Percentiles rank a stretch among this genome's conserved stretches.
Evolutionary conservation across 2,113 vertebrate genomes (phyloP).

Genomic region (Seriola quinqueradiata): DNA sequence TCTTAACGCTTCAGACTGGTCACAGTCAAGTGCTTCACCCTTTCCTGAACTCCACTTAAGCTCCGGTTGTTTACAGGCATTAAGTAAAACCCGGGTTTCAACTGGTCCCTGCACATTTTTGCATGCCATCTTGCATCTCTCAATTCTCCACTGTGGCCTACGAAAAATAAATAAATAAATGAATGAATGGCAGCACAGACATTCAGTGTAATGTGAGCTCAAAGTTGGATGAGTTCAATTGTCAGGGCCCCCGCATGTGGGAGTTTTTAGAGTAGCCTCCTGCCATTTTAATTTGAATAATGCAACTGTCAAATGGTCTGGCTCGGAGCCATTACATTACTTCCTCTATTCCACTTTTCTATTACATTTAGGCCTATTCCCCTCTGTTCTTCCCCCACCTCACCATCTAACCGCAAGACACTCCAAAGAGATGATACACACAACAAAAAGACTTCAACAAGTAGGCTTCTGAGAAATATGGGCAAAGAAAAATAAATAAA

Average conservation of each 20-base stretch:
- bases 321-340: conserved; percentile 33
- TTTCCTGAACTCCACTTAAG: conserved; percentile 37
- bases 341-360: conserved; percentile 20
- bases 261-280: conserved; percentile 34
- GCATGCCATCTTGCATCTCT: conserved; percentile 13
- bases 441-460: conserved; percentile 12
- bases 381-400: background rate
- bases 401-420: background rate
- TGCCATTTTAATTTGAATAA: conserved; percentile 61
- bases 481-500: background rate
- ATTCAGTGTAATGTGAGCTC: conserved; percentile 23
- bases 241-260: conserved; percentile 24
- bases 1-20: conserved; percentile 6
- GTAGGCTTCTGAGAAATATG: background rate
- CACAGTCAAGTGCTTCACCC: conserved; percentile 34
- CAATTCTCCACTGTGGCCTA: background rate
- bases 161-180: background rate
- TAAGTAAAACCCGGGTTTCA: conserved; percentile 10
- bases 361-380: conserved; percentile 17
- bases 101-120: conserved; percentile 30
- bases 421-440: conserved; percentile 13
- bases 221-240: conserved; percentile 28
- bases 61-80: conserved; percentile 42
- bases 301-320: conserved; percentile 52
- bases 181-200: conserved; percentile 8